Base-by-base conservation (phyloP, 2,113 vertebrate genomes). In the Sorex araneus region DNA sequence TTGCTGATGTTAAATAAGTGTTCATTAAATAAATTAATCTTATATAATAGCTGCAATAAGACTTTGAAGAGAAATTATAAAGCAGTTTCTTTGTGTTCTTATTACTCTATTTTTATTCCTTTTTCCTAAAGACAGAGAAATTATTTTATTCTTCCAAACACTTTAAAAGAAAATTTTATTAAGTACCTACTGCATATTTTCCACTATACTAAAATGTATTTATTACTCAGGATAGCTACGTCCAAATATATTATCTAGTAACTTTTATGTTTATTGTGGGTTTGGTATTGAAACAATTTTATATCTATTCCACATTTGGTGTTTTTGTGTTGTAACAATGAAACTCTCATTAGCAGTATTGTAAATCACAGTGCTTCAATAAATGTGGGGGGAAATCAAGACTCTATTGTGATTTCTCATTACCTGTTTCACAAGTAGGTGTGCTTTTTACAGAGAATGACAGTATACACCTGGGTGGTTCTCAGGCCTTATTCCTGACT, bases 341-440 rank as follows among this genome's bases (percentile, higher is more conserved):
- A 3, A 54, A 54, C 54, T 54, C 10, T 54, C 54, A 54, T 12
- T 54, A 54, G 18, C 18, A 19, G 18, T 15, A 54, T 54, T 54
- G 54, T 54, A 54, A 54, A 19, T 54, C 54, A 54, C 15, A 15
- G 8, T 54, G 54, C 18, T 54, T 54, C 13, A 54, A 54, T 54
- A 16, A 54, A 54, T 4, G 15, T 15, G 54, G 54, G 54, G 54
- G 54, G 4, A 40, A 40, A 19, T 19, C 18, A 66, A 84, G 12
- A 87, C 30, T 19, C 23, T 34, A 43, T 81, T 67, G 60, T 32
- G 43, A 5, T 54, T 88, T 92, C 66, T 82, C 63, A 57, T 45
- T 77, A 73, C 76, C 34, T 93, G 18, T 25, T 30, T 92, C 36
- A 69, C 43, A 54, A 85, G 78, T 82, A 92, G 94, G 94, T 13